Percentiles rank a stretch among this genome's conserved stretches.
Evolutionary conservation across 2,113 vertebrate species (phyloP).

Genomic region (Myotis davidii): DNA sequence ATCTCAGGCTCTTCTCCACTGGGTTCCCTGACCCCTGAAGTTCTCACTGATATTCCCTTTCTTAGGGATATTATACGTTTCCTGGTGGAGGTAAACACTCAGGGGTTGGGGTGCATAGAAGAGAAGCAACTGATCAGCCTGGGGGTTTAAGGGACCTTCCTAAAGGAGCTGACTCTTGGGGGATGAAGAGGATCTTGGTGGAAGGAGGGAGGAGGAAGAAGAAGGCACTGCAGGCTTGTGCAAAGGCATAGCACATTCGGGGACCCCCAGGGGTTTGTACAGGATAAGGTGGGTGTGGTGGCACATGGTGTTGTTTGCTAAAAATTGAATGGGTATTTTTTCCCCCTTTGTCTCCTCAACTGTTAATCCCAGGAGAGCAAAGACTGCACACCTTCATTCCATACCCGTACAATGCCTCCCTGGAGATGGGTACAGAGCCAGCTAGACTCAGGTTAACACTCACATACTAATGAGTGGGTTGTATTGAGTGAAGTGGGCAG

Average conservation of each 20-base stretch:
- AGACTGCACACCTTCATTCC: not conserved
- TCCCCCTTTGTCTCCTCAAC: not conserved
- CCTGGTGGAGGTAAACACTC: not conserved
- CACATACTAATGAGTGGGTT: not conserved
- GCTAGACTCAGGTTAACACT: not conserved
- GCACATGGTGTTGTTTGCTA: not conserved
- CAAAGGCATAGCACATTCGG: accelerated
- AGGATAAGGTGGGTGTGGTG: not conserved
- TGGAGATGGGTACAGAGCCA: not conserved
- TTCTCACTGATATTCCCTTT: not conserved
- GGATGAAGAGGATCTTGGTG: not conserved
- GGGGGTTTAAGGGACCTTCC: not conserved
- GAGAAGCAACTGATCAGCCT: not conserved
- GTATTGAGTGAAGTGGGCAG: not conserved
- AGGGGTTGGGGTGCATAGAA: not conserved
- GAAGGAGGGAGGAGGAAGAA: not conserved
- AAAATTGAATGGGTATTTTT: not conserved
- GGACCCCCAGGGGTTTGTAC: not conserved
- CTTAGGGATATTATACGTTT: not conserved
- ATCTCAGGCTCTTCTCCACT: not conserved
- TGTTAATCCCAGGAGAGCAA: not conserved
- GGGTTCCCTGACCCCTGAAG: not conserved
- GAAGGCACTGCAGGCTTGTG: not conserved
- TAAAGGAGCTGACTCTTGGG: not conserved
- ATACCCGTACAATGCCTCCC: accelerated